Evolutionary conservation across 2,113 vertebrate genomes (phyloP).

Genomic region (Herpailurus yagouaroundi): DNA sequence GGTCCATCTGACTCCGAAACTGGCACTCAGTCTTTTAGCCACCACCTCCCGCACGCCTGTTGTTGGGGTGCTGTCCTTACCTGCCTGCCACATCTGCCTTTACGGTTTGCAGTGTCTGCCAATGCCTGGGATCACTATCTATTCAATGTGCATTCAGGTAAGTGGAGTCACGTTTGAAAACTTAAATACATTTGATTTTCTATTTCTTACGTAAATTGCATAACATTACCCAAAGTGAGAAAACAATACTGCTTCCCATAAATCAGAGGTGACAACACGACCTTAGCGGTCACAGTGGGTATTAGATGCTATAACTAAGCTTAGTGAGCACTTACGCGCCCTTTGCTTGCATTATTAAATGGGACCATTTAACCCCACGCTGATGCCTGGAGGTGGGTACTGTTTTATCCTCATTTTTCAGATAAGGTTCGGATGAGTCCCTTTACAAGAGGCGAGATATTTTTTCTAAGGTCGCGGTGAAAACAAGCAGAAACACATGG

Average conservation of each 20-base stretch:
- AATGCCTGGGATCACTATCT: rapidly evolving
- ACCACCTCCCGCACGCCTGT: neutral
- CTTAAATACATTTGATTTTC: neutral
- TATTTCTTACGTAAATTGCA: neutral
- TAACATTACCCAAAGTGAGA: neutral
- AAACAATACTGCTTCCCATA: neutral
- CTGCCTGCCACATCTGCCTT: neutral
- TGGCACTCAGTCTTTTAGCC: neutral
- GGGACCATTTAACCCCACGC: neutral
- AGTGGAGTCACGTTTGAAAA: neutral
- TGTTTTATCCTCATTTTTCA: neutral
- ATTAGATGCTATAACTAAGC: neutral
- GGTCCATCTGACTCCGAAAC: neutral
- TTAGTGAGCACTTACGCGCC: neutral
- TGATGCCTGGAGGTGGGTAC: rapidly evolving
- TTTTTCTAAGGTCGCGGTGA: neutral
- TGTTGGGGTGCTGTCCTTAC: rapidly evolving
- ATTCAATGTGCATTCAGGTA: neutral
- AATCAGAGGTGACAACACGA: neutral
- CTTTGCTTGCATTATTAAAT: neutral
- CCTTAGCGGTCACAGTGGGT: neutral
- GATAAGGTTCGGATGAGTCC: neutral
- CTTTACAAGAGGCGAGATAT: neutral
- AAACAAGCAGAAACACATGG: neutral
- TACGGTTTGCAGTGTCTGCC: neutral